Percentiles rank a stretch among this genome's conserved stretches.
Evolutionary conservation across 1,140 invertebrate genomes (phyloP).

Genomic region (Zaprionus vittiger): DNA sequence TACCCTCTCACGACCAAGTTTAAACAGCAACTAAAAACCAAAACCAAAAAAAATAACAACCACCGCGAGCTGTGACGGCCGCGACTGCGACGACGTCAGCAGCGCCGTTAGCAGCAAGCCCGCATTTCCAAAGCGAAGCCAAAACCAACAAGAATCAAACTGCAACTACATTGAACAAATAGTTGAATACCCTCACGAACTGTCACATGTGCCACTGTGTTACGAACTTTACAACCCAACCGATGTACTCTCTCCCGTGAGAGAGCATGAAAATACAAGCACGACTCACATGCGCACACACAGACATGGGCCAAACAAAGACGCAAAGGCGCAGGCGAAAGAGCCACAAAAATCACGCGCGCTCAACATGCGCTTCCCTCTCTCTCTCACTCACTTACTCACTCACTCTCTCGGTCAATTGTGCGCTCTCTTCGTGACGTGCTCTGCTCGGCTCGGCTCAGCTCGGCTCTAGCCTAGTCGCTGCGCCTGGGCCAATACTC

Average conservation of each 20-base stretch:
- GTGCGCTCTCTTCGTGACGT: background rate
- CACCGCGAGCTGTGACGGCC: conserved; percentile 64
- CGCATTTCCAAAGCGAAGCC: conserved; percentile 64
- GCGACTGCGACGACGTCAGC: conserved; percentile 56
- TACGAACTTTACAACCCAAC: background rate
- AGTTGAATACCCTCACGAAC: conserved; percentile 13
- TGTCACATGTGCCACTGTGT: background rate
- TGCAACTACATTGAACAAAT: background rate
- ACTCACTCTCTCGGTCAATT: conserved; percentile 10
- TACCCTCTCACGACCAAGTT: conserved; percentile 84
- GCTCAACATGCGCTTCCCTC: conserved; percentile 53
- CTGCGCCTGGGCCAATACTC: conserved; percentile 44
- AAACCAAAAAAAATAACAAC: conserved; percentile 80
- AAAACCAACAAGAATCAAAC: conserved; percentile 41
- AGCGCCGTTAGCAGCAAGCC: conserved; percentile 68
- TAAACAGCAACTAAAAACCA: conserved; percentile 82
- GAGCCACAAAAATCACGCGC: conserved; percentile 77
- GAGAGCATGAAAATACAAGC: conserved; percentile 49
- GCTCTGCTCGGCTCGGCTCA: conserved; percentile 14
- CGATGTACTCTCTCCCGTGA: background rate
- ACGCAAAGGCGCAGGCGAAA: conserved; percentile 44
- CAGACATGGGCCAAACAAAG: conserved; percentile 57
- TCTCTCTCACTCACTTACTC: conserved; percentile 46
- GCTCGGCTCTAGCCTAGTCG: conserved; percentile 19
- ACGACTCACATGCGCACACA: conserved; percentile 45